Base-by-base conservation (phyloP, 2,113 vertebrate species). In the Rhinichthys klamathensis region DNA sequence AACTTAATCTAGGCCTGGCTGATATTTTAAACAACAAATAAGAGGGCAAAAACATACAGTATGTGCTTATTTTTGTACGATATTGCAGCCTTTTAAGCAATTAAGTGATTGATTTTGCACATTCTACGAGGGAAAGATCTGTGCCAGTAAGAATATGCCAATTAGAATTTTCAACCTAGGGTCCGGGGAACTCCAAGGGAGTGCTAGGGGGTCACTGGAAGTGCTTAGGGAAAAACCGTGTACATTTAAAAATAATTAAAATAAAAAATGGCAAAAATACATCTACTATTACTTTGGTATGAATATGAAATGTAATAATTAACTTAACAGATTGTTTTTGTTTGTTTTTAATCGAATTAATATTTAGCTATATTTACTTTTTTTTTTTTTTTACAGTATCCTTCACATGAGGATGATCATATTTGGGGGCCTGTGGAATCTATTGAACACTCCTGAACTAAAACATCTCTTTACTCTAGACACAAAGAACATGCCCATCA, bases 21-120 rank as follows among this genome's bases (percentile, higher is more conserved):
- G 78, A 67, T 44, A 85, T 75, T 46, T 65, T 72, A 70, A 86
- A 85, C 60, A 67, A 69, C n/a, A 23, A 60, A 63, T 27, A n/a
- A 61, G 35, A 25, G 13, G 77, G 54, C 15, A 2, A 67, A 25
- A 12, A 56, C 9, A 32, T 32, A 38, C 35, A 73, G n/a, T 49
- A 11, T 21, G 27, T 15, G 13, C 58, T 32, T 74, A 67, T 73
- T 9, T 23, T 15, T 30, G 4, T 70, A 38, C 1, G 38, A 38
- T 58, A n/a, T n/a, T 32, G 76, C 30, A 75, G 75, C 16, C 41
- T 58, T 46, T 73, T 38, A 58, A 35, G 51, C 30, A 58, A 79
- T 27, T 56, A 35, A n/a, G 21, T 32, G 10, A 78, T n/a, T 38
- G 9, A 58, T 77, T 77, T 77, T 2, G 4, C 35, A 23, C 75